Evolutionary conservation across 1,140 invertebrate genomes (phyloP).

Genomic region (Drosophila malerkotliana): DNA sequence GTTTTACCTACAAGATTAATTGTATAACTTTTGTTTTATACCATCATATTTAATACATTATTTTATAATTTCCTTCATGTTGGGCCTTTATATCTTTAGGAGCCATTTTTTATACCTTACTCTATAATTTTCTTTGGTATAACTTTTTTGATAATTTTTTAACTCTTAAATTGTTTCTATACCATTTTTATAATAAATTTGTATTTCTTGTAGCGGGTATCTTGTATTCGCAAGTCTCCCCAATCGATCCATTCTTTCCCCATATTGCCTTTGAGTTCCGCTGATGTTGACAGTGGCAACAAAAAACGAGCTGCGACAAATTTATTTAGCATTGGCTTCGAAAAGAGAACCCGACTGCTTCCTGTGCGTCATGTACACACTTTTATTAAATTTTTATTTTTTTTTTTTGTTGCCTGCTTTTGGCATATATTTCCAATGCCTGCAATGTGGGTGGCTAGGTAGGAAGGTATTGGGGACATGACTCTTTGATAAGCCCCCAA

Average conservation of each 20-base stretch:
- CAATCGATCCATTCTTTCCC: not conserved
- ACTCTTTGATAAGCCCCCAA: conserved; percentile 20
- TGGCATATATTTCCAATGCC: conserved; percentile 15
- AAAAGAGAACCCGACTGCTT: conserved; percentile 2
- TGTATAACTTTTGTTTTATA: too few relatives aligned
- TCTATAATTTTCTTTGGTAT: too few relatives aligned
- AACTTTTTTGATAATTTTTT: too few relatives aligned
- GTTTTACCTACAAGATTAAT: too few relatives aligned
- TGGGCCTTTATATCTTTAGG: too few relatives aligned
- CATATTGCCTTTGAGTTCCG: conserved; percentile 4
- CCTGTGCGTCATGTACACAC: not conserved
- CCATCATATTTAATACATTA: too few relatives aligned
- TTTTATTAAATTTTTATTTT: not conserved
- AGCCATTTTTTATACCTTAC: too few relatives aligned
- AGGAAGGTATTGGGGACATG: not conserved
- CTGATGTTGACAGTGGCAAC: conserved; percentile 21
- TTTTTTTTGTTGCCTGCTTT: not conserved
- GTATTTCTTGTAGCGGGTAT: not conserved
- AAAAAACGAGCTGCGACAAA: conserved; percentile 8
- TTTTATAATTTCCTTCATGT: too few relatives aligned
- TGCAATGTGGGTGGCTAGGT: not conserved
- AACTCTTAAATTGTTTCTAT: too few relatives aligned
- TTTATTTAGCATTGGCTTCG: conserved; percentile 11
- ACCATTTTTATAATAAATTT: too few relatives aligned
- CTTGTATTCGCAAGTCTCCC: not conserved